phyloP scores from a whole-genome alignment of 2,888 invertebrate genomes.

The Boloria selene region DNA sequence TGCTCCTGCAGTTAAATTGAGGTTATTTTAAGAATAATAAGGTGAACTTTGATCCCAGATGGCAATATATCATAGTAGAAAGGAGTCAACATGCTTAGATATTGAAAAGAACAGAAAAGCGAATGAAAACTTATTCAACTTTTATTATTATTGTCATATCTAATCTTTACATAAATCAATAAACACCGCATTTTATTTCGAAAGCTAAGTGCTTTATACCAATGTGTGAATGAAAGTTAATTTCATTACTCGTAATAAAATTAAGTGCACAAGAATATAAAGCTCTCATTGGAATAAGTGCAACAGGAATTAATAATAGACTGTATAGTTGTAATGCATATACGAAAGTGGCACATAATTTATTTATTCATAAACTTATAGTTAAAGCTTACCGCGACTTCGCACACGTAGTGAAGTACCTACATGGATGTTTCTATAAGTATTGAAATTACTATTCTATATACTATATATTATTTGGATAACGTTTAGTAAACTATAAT shows the following conservation, averaged over 20 bases:
- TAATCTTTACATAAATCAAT: neutral
- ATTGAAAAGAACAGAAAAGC: too few relatives aligned
- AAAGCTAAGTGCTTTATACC: constrained; percentile 8
- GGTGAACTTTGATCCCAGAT: too few relatives aligned
- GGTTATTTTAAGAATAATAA: neutral
- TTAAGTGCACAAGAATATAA: constrained; percentile 26
- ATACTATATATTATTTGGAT: too few relatives aligned
- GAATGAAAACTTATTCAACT: neutral
- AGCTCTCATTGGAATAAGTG: constrained; percentile 16
- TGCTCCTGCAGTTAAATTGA: neutral
- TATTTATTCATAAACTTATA: too few relatives aligned
- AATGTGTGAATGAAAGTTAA: constrained; percentile 23
- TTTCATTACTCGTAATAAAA: constrained; percentile 18
- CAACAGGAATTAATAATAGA: constrained; percentile 8
- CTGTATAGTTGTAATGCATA: neutral
- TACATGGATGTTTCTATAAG: too few relatives aligned
- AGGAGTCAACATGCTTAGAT: too few relatives aligned
- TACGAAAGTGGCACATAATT: too few relatives aligned
- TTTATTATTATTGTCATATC: neutral
- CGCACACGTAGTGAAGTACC: too few relatives aligned
- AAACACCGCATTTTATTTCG: neutral
- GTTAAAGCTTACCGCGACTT: too few relatives aligned
- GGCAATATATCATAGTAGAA: too few relatives aligned
- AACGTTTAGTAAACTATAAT: too few relatives aligned
- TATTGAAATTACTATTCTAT: too few relatives aligned